Conservation (phyloP, 1,140 invertebrate genomes). For the Zaprionus taronus region DNA sequence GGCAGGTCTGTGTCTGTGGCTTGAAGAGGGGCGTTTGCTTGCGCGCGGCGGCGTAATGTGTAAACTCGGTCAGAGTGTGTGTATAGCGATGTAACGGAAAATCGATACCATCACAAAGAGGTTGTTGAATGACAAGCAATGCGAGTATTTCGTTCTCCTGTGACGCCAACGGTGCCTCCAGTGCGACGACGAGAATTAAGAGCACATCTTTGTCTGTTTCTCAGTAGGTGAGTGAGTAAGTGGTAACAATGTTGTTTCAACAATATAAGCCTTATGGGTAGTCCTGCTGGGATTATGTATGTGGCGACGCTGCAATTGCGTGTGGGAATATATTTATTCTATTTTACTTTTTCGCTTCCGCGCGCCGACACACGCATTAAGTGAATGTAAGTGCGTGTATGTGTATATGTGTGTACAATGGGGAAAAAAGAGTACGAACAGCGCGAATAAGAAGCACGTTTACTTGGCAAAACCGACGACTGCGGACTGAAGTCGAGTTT, state of each 20-base stretch:
- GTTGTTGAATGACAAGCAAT: constrained; percentile 66
- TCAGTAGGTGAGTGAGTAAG: not conserved
- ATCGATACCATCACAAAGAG: constrained; percentile 68
- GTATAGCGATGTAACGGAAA: constrained; percentile 80
- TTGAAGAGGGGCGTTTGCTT: constrained; percentile 68
- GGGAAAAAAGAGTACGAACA: constrained; percentile 50
- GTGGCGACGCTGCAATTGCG: constrained; percentile 14
- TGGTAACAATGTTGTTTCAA: constrained; percentile 14
- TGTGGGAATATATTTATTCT: constrained; percentile 6
- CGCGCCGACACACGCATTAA: constrained; percentile 42
- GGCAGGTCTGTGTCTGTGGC: constrained; percentile 12
- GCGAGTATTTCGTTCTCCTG: constrained; percentile 10
- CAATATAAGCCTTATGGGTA: not conserved
- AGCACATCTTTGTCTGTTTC: not conserved
- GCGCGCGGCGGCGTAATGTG: constrained; percentile 46
- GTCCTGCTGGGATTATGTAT: constrained; percentile 11
- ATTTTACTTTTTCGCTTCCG: constrained; percentile 25
- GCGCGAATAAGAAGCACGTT: constrained; percentile 68
- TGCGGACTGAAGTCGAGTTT: constrained; percentile 65
- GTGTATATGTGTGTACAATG: constrained; percentile 43
- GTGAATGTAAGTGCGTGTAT: constrained; percentile 39
- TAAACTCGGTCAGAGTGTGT: constrained; percentile 77
- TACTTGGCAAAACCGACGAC: constrained; percentile 78
- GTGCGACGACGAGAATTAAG: constrained; percentile 5
- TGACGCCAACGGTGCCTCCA: constrained; percentile 21